Evolutionary conservation across 2,113 vertebrate species (phyloP).

Genomic region (Neofelis nebulosa): DNA sequence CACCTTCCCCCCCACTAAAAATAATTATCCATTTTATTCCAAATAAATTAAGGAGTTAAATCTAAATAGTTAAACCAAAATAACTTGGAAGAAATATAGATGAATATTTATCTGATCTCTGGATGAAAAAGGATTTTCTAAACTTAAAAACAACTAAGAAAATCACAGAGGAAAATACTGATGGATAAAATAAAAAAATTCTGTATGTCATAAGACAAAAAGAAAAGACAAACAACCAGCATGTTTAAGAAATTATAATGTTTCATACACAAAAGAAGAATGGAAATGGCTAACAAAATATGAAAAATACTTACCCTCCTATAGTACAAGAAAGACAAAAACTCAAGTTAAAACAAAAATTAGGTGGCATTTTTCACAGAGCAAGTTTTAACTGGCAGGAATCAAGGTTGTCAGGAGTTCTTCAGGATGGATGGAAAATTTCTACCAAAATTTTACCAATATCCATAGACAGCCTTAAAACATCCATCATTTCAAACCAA

Average conservation of each 20-base stretch:
- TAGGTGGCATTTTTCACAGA: background rate
- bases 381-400: background rate
- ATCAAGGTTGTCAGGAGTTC: background rate
- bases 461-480: background rate
- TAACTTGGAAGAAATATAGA: background rate
- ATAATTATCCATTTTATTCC: background rate
- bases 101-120: conserved; percentile 9
- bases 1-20: background rate
- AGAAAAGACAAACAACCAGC: background rate
- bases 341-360: background rate
- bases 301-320: background rate
- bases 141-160: conserved; percentile 1
- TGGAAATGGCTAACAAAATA: background rate
- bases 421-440: background rate
- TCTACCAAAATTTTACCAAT: background rate
- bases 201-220: background rate
- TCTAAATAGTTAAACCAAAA: conserved; percentile 23
- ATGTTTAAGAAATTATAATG: background rate
- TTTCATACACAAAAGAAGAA: background rate
- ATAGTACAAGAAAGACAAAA: background rate
- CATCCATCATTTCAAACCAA: background rate
- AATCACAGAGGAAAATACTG: background rate
- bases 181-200: background rate
- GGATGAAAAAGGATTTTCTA: background rate
- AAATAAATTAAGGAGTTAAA: background rate